phyloP scores from a whole-genome alignment of 2,113 vertebrate species.

The Xenotilapia leptura region DNA sequence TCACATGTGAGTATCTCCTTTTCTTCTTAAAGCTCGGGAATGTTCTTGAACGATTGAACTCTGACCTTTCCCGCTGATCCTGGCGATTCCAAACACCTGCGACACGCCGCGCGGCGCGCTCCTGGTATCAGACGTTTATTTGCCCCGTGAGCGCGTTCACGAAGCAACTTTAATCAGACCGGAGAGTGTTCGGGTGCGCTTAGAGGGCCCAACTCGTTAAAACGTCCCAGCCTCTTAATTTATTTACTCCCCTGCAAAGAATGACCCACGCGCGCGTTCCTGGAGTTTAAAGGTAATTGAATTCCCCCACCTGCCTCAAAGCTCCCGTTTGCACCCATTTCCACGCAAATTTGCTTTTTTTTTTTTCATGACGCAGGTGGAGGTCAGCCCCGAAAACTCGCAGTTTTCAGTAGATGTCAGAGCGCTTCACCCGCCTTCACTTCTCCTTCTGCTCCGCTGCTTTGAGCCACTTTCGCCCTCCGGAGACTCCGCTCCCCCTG shows the following conservation, averaged over 20 bases:
- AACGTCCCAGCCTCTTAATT: background rate
- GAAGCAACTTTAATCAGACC: background rate
- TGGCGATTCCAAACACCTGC: background rate
- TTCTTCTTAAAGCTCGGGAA: background rate
- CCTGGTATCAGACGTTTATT: background rate
- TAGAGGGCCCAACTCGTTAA: background rate
- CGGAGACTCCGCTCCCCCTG: conserved; percentile 8
- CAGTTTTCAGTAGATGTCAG: background rate
- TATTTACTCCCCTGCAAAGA: background rate
- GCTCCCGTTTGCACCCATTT: background rate
- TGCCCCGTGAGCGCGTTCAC: background rate
- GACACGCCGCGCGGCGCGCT: background rate
- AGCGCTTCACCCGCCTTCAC: background rate
- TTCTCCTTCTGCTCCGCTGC: background rate
- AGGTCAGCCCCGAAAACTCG: background rate
- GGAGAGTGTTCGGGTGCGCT: background rate
- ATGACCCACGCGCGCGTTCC: background rate
- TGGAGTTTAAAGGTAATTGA: background rate
- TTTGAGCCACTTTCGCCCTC: background rate
- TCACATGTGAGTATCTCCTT: conserved; percentile 62
- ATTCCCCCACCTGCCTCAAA: background rate
- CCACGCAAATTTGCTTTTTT: background rate
- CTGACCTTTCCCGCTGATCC: background rate
- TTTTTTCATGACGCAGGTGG: background rate
- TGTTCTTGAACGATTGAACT: background rate